Evolutionary conservation across 1,140 invertebrate genomes (phyloP), one percentile per base, ranked within the genome.

Genomic region (Cyphomyrmex costatus): DNA sequence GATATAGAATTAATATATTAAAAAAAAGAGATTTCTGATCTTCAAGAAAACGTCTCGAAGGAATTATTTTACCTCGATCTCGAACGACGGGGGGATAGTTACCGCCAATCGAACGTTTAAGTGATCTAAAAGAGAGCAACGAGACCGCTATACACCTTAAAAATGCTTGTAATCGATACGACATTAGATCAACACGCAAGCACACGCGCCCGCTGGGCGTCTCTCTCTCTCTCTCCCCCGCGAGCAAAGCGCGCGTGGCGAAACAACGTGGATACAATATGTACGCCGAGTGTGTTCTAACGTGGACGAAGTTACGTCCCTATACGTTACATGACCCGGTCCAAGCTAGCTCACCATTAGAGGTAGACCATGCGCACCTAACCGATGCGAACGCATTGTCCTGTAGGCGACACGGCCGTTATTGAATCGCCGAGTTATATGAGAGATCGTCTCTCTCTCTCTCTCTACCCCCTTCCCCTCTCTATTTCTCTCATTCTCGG

Each of bases 351-450:
- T 76, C 79, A 46, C 76, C 30, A 87, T 87, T 82, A 82, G 51
- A 61, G 46, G 46, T 46, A 66, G 73, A 86, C 87, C 65, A 68
- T 49, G 68, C 79, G 68, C 79, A 74, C 68, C 68, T 83, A 83
- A 79, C 79, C 79, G 79, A 83, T 83, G 79, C 79, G 36, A 60
- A 49, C 60, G 85, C 86, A 88, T 91, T 91, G 88, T 91, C 91
- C 91, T 90, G 89, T 87, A 80, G 88, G 73, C 90, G 85, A 92
- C 88, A 89, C 86, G 71, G 82, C 63, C 84, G 83, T 90, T 92
- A 89, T 92, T 90, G 88, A 89, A 93, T 92, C 86, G 87, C 88
- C 82, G 88, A 91, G 88, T 92, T 92, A 92, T 91, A 78, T 78
- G 85, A 86, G 74, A 87, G 71, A 90, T 91, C 76, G 87, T 86